Evolutionary conservation across 2,113 vertebrate genomes (phyloP).

Genomic region (Lontra canadensis): DNA sequence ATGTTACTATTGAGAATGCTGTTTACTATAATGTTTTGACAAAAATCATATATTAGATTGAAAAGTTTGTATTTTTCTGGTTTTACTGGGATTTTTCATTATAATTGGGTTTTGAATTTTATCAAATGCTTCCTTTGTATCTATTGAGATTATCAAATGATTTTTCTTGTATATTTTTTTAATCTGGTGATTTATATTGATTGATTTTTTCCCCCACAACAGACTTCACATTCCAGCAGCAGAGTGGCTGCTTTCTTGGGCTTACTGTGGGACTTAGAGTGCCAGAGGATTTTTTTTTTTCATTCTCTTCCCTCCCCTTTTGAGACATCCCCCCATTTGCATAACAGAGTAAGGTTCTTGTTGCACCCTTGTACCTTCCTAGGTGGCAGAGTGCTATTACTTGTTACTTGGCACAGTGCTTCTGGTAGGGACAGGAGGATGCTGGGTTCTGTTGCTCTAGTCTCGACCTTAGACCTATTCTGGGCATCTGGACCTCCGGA

Average conservation of each 20-base stretch:
- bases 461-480: not conserved
- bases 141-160: not conserved
- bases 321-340: not conserved
- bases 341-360: not conserved
- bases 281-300: not conserved
- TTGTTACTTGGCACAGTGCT: not conserved
- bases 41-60: not conserved
- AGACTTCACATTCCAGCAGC: not conserved
- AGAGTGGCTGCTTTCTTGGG: not conserved
- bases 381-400: not conserved
- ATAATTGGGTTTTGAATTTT: slow-evolving; percentile 2
- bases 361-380: not conserved
- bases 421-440: not conserved
- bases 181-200: not conserved
- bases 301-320: not conserved
- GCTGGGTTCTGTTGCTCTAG: not conserved
- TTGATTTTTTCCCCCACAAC: not conserved
- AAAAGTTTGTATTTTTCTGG: not conserved
- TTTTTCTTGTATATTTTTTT: not conserved
- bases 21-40: not conserved
- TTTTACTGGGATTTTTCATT: not conserved
- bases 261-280: not conserved
- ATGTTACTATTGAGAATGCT: not conserved
- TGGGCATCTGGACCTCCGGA: not conserved
- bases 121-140: not conserved